Conservation (phyloP, 2,888 invertebrate genomes). For the Pristionchus exspectatus region DNA sequence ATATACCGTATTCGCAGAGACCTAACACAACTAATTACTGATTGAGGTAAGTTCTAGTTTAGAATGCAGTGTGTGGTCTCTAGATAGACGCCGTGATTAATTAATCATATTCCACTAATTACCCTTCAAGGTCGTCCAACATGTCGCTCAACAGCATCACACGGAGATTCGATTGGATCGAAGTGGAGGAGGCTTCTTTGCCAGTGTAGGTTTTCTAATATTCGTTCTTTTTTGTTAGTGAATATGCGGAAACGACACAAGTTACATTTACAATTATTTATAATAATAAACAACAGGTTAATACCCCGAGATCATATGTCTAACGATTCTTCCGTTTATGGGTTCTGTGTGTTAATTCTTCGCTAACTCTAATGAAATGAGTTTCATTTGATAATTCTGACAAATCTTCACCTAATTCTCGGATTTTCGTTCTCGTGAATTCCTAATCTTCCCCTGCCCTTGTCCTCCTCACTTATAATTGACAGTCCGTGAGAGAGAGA, state of each 20-base stretch:
- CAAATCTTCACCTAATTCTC: not conserved
- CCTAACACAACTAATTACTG: not conserved
- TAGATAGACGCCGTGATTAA: not conserved
- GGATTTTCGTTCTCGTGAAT: not conserved
- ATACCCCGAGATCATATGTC: too few species aligned
- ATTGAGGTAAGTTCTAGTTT: not conserved
- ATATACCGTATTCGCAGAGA: not conserved
- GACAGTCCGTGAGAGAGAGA: not conserved
- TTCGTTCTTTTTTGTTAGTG: not conserved
- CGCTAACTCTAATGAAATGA: not conserved
- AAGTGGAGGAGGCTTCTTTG: constrained; percentile 68
- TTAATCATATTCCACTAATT: not conserved
- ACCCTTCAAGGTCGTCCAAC: constrained; percentile 63
- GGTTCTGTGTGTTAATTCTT: too few species aligned
- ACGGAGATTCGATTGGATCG: constrained; percentile 68
- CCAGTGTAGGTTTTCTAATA: constrained; percentile 61
- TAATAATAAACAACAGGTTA: too few species aligned
- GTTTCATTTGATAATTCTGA: not conserved
- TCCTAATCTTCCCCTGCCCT: not conserved
- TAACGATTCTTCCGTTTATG: too few species aligned
- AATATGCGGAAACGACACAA: too few species aligned
- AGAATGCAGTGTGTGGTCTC: not conserved
- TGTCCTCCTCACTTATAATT: not conserved
- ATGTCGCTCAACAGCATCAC: constrained; percentile 65
- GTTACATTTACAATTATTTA: too few species aligned